Evolutionary conservation across 2,797 vertebrate species (phyloP), one percentile per base, ranked within the genome.

Genomic region (Lycodopsis pacificus): DNA sequence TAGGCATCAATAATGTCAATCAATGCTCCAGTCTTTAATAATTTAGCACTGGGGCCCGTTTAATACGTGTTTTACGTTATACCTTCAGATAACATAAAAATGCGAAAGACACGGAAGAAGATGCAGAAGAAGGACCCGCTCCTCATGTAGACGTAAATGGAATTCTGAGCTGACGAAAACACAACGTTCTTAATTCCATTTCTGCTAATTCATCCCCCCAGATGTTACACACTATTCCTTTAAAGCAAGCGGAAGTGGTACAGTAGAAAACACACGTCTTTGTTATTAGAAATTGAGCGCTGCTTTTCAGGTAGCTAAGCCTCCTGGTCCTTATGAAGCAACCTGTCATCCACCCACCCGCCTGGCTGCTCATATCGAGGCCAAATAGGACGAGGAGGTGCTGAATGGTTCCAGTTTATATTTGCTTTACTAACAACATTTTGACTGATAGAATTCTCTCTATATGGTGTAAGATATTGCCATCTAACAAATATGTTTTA

Each of bases 311-410:
- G 67, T 38, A 25, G 77, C 58, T 32, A 10, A 78, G 56, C 65
- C 79, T 84, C 22, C 48, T 27, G 68, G 57, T 82, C 38, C 3
- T 46, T 69, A 72, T 64, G 49, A 65, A 81, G 76, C 70, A 70
- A 72, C 51, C 78, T 81, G 88, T 85, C 80, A 83, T 56, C 73
- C 12, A 38, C 71, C 1, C 63, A 79, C 58, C 48, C 14, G 58
- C 64, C 74, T 73, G 34, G 53, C 72, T 79, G 79, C 76, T 84
- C 80, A 80, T 63, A 74, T 34, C 57, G 44, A 85, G 32, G 61
- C 66, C 25, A 7, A 75, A 75, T 36, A 63, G 49, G 7, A 25
- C n/a, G 38, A 49, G 56, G 69, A 22, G 62, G 38, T 30, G 63
- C 68, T 42, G 67, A 65, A 10, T 40, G 44, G 53, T 71, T 20